phyloP scores from a whole-genome alignment of 2,888 invertebrate genomes.

The Hydropsyche betteni region DNA sequence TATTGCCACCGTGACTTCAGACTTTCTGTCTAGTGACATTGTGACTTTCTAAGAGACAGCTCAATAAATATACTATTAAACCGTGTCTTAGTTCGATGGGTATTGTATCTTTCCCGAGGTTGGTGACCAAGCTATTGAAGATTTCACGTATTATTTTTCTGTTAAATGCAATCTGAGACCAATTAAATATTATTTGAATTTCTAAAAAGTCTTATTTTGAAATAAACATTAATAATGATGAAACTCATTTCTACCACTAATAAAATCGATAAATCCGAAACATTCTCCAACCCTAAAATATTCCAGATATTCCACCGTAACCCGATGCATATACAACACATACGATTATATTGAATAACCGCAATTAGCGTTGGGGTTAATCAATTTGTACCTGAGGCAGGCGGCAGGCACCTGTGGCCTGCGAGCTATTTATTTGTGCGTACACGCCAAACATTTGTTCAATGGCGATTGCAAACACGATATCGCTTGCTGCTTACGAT shows the following conservation, averaged over 20 bases:
- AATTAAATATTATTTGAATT: too few relatives aligned
- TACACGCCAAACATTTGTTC: constrained; percentile 38
- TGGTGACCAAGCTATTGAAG: not conserved
- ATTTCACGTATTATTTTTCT: too few relatives aligned
- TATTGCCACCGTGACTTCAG: constrained; percentile 22
- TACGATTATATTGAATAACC: constrained; percentile 37
- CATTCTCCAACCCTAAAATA: not conserved
- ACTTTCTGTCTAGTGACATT: not conserved
- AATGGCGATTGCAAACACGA: not conserved
- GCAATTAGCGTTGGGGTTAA: constrained; percentile 39
- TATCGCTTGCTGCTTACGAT: not conserved
- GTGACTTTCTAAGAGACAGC: too few relatives aligned
- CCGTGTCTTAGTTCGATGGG: not conserved
- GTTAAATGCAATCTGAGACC: too few relatives aligned
- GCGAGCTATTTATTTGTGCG: constrained; percentile 36
- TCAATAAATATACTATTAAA: too few relatives aligned
- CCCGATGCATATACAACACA: too few relatives aligned
- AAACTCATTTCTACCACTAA: too few relatives aligned
- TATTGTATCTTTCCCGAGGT: not conserved
- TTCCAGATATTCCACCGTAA: too few relatives aligned
- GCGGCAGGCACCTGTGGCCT: constrained; percentile 38
- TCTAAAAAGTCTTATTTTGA: too few relatives aligned
- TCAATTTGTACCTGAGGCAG: constrained; percentile 31
- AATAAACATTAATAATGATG: too few relatives aligned
- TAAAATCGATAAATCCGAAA: too few relatives aligned